phyloP scores from a whole-genome alignment of 2,888 invertebrate genomes.

The Bhutanitis thaidina region DNA sequence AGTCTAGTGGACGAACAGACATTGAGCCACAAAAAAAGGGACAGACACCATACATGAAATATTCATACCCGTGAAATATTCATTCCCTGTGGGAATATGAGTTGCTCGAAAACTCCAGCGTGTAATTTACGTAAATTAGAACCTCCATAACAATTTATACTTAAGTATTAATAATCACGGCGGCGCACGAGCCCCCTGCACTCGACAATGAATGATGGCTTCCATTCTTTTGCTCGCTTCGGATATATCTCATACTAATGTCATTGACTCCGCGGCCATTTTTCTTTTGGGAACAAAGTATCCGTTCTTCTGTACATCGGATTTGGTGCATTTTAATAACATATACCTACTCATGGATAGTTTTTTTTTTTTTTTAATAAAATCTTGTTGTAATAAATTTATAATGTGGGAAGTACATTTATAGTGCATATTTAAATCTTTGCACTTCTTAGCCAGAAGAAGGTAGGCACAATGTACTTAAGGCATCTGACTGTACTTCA shows the following conservation, averaged over 20 bases:
- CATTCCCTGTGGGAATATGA: background rate
- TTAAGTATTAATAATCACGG: slow-evolving; percentile 4
- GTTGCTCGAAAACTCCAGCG: background rate
- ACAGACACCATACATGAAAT: too few species aligned
- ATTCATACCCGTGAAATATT: too few species aligned
- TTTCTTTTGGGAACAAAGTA: slow-evolving; percentile 6
- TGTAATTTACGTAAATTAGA: slow-evolving; percentile 5
- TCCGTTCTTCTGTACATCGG: background rate
- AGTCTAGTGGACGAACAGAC: too few species aligned
- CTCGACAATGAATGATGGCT: slow-evolving; percentile 49
- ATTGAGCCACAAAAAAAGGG: too few species aligned
- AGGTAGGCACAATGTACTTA: too few species aligned
- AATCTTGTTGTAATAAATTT: too few species aligned
- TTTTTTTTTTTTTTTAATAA: too few species aligned
- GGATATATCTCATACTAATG: slow-evolving; percentile 1
- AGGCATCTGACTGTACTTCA: too few species aligned
- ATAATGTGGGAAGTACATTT: too few species aligned
- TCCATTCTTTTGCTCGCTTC: slow-evolving; percentile 39
- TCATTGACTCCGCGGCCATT: slow-evolving; percentile 14
- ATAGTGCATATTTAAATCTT: too few species aligned
- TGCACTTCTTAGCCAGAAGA: too few species aligned
- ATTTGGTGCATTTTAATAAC: background rate
- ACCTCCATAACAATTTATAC: slow-evolving; percentile 1
- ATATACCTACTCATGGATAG: too few species aligned
- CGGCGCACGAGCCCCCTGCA: slow-evolving; percentile 21